Evolutionary conservation across 2,888 invertebrate genomes (phyloP), one percentile per base, ranked within the genome.

Genomic region (Cosmorhoe ocellata): DNA sequence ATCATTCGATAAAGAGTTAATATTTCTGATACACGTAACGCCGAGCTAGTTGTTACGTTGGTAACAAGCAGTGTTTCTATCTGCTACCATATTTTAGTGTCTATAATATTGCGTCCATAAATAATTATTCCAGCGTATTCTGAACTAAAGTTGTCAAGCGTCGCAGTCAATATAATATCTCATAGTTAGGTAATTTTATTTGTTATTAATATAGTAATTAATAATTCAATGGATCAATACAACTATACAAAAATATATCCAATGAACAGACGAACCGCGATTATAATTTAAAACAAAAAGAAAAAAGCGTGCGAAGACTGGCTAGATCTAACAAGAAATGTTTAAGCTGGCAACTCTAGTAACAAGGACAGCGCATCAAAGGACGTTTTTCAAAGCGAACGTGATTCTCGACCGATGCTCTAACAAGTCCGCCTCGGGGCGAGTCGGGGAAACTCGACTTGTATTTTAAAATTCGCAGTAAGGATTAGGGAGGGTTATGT

Each of bases 371-470:
- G 70, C 71, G 76, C 77, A 74, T 83, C 81, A 84, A 84, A 84
- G 81, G 76, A 75, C 73, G 71, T 76, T 78, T 81, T 79, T 79
- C 79, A 81, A 79, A 81, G 81, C 67, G 82, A 76, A 82, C 84
- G 82, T 85, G 84, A 83, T 81, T 79, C 78, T 74, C 73, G 74
- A 71, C 78, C 78, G 74, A 78, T 80, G 79, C 74, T 74, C 70
- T 81, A 78, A 82, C 80, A 77, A 82, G 77, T 74, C 68, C 66
- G 68, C 73, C 68, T 56, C 60, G 64, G 76, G 73, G 67, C 61
- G 63, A 64, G 63, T 65, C 54, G 62, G 64, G 68, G 64, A 66
- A 68, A 69, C 68, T 69, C 61, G 66, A 69, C 71, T 69, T 66
- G 66, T 69, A 74, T 68, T 69, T 71, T 66, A 65, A 69, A 66